Percentiles rank a stretch among this genome's conserved stretches.
Evolutionary conservation across 1,140 invertebrate genomes (phyloP).

Genomic region (Agrypnia vestita): DNA sequence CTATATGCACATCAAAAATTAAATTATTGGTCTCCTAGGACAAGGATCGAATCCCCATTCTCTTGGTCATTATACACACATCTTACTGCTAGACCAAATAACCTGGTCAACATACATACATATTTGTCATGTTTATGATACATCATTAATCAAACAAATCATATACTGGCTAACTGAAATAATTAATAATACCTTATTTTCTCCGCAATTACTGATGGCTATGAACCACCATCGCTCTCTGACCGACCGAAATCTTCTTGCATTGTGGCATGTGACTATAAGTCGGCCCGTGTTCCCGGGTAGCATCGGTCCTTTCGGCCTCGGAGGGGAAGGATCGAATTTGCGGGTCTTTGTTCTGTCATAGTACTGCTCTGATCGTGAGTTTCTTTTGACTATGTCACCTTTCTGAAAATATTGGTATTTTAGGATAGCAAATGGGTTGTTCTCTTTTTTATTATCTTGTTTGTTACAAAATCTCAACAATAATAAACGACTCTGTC

Average conservation of each 20-base stretch:
- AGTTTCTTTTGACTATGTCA: constrained; percentile 15
- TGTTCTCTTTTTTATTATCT: too few species aligned
- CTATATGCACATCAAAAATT: too few species aligned
- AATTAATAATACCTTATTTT: constrained; percentile 71
- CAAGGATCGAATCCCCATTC: too few species aligned
- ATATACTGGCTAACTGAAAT: too few species aligned
- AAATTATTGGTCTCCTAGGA: too few species aligned
- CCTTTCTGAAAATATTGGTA: neutral
- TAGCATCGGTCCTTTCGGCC: constrained; percentile 45
- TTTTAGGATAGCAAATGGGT: neutral
- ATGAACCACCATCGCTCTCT: constrained; percentile 87
- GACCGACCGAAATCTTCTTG: constrained; percentile 77
- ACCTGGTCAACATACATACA: too few species aligned
- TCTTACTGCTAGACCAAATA: too few species aligned
- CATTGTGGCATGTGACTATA: constrained; percentile 73
- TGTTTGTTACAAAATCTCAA: too few species aligned
- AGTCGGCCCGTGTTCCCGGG: constrained; percentile 63
- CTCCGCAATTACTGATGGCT: constrained; percentile 82
- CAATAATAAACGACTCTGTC: too few species aligned
- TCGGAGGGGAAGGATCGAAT: constrained; percentile 63
- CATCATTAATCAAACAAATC: too few species aligned
- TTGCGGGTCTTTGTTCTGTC: constrained; percentile 30
- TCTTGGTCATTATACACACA: too few species aligned
- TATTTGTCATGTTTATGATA: too few species aligned
- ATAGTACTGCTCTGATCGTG: neutral